phyloP scores from a whole-genome alignment of 2,113 vertebrate genomes.

The Garra rufa region DNA sequence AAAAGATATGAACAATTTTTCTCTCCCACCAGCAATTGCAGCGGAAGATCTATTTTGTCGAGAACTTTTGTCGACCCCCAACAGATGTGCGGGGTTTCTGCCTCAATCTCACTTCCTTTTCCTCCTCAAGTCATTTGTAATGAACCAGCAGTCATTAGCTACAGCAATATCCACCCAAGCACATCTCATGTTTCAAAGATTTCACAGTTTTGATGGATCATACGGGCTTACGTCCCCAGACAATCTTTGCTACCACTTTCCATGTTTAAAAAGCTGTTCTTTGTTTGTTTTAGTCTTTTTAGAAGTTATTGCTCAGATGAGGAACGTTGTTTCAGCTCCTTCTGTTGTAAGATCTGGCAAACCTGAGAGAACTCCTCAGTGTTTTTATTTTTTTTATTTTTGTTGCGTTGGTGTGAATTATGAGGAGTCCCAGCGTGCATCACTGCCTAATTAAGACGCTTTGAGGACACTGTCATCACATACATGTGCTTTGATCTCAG shows the following conservation, averaged over 20 bases:
- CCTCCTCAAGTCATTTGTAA: constrained; percentile 13
- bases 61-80: not conserved
- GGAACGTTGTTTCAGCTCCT: constrained; percentile 3
- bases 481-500: constrained; percentile 55
- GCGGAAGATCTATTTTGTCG: not conserved
- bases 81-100: not conserved
- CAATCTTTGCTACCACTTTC: not conserved
- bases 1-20: not conserved
- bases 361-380: constrained; percentile 5
- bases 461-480: constrained; percentile 41
- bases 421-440: constrained; percentile 9
- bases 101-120: not conserved
- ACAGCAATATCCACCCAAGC: not conserved
- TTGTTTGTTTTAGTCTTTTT: constrained; percentile 20
- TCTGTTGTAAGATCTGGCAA: constrained; percentile 33
- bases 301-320: constrained; percentile 14
- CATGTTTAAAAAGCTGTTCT: not conserved
- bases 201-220: constrained; percentile 11
- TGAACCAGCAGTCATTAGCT: not conserved
- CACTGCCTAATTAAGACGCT: constrained; percentile 48
- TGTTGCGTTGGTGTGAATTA: constrained; percentile 45
- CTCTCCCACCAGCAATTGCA: not conserved
- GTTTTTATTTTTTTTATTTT: not conserved
- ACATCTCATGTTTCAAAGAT: constrained; percentile 28
- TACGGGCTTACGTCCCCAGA: not conserved